A percentile compares a stretch with the other conserved stretches of the same genome.
Conservation (phyloP, 1,140 invertebrate genomes). For the Diorhabda sublineata region DNA sequence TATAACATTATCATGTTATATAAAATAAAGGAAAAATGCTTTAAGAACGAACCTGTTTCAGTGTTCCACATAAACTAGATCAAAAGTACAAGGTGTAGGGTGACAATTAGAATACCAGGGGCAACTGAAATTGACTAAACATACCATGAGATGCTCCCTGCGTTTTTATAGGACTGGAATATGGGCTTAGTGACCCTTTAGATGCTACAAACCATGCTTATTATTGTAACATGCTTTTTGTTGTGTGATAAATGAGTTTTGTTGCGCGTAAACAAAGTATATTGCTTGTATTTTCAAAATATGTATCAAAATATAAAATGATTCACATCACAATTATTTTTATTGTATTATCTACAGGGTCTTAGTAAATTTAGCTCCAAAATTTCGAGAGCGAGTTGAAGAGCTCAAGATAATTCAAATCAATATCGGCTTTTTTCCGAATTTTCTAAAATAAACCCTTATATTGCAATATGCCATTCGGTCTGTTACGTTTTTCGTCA, state of each 20-base stretch:
- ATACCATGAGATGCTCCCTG: conserved; percentile 39
- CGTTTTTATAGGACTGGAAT: conserved; percentile 42
- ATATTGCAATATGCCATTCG: no score
- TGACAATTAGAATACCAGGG: conserved; percentile 1
- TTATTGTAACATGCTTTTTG: conserved; percentile 22
- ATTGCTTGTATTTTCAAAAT: not conserved
- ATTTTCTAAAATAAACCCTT: no score
- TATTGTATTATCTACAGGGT: no score
- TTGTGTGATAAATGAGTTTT: not conserved
- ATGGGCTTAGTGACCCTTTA: conserved; percentile 37
- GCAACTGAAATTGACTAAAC: conserved; percentile 26
- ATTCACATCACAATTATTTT: no score
- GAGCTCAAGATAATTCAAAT: no score
- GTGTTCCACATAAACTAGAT: not conserved
- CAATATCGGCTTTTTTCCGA: no score
- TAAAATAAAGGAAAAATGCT: conserved; percentile 14
- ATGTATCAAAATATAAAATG: no score
- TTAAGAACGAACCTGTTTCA: not conserved
- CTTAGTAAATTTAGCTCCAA: no score
- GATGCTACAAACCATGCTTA: conserved; percentile 37
- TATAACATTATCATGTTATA: conserved; percentile 15
- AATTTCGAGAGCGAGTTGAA: no score
- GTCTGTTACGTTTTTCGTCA: no score
- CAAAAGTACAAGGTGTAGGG: not conserved
- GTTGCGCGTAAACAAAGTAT: not conserved